Base-by-base conservation (phyloP, 2,888 invertebrate genomes). In the Pristionchus mayeri region DNA sequence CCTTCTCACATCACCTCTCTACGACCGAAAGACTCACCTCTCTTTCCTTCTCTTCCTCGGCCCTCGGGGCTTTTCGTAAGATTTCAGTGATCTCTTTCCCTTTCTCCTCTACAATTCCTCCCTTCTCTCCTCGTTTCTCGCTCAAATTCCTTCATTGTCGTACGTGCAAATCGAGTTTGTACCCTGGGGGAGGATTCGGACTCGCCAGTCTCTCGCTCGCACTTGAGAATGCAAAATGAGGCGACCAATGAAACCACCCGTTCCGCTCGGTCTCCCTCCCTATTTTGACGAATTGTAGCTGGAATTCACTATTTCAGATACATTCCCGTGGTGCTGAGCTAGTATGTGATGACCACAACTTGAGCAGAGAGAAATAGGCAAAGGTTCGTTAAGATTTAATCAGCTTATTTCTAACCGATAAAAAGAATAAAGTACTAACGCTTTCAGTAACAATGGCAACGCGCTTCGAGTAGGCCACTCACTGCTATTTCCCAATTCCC, bases 1-100 rank as follows among this genome's bases (percentile, higher is more conserved):
- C 67, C 44, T 80, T 78, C 52, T 52, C 52, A 78, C 50, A 78
- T 78, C 78, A 78, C 48, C 48, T 76, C 76, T 76, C 67, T 37
- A 67, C 40, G 40, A 67, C 37, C 67, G 37, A 37, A 37, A 21
- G 37, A 37, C 67, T 67, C 67, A 67, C 44, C 76, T 76, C 48
- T 16, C 44, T 48, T 60, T 57, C n/a, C 54, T 54, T 40, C 80
- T 67, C n/a, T n/a, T 67, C 67, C 11, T 18, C 30, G 4, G 18
- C 37, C n/a, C 37, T 37, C 67, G 13, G 27, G 13, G 24, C 24
- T 60, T 60, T 60, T 60, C 60, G 60, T 60, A 30, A 30, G 37
- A n/a, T 78, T 48, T 78, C 52, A 0, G 44, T 24, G 34, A 78
- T 78, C 24, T n/a, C n/a, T n/a, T n/a, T n/a, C n/a, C n/a, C n/a